Evolutionary conservation across 2,888 invertebrate genomes (phyloP).

Genomic region (Amblyteles armatorius): DNA sequence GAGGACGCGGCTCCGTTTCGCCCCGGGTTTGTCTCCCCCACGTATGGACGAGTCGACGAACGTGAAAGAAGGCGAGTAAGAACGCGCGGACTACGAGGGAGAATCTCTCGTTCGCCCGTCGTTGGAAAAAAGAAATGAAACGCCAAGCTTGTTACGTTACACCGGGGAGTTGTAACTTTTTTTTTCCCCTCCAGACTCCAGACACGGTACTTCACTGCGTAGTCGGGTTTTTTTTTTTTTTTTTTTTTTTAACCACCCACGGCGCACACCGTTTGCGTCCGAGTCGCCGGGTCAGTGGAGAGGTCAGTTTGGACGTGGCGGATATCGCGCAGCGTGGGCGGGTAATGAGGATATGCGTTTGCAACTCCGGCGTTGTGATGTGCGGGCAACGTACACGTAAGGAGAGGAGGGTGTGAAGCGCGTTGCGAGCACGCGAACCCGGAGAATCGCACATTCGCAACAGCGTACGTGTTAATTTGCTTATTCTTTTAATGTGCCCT

Average conservation of each 20-base stretch:
- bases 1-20: not conserved
- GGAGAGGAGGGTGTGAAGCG: constrained; percentile 14
- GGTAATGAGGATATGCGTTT: constrained; percentile 44
- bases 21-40: not conserved
- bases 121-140: constrained; percentile 33
- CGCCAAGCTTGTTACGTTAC: constrained; percentile 43
- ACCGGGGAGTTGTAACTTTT: constrained; percentile 48
- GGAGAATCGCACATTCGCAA: not conserved
- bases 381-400: constrained; percentile 29
- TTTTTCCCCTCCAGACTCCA: constrained; percentile 15
- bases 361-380: constrained; percentile 37
- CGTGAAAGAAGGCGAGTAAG: not conserved
- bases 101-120: not conserved
- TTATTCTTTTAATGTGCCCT: not conserved
- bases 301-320: constrained; percentile 21
- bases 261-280: not conserved
- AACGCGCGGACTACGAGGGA: not conserved
- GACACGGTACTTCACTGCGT: constrained; percentile 20
- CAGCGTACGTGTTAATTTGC: not conserved
- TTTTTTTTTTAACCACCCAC: constrained; percentile 8
- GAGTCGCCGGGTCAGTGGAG: constrained; percentile 31
- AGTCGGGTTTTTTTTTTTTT: constrained; percentile 18
- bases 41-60: not conserved
- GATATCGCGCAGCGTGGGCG: not conserved
- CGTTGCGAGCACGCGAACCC: constrained; percentile 22